Evolutionary conservation across 2,113 vertebrate genomes (phyloP).

Genomic region (Gobio gobio): DNA sequence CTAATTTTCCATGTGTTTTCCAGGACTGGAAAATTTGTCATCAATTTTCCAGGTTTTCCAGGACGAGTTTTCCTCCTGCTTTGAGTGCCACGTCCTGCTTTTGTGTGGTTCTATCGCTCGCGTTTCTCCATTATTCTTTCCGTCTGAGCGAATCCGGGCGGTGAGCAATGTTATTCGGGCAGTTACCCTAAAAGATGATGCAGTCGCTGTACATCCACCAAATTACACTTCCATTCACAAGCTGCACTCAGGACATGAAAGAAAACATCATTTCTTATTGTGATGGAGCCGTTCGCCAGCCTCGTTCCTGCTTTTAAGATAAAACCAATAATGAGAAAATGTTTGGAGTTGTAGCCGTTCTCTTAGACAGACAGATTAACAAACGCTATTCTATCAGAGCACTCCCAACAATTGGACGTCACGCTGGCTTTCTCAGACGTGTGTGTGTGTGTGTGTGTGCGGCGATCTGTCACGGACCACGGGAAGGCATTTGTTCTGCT

Average conservation of each 20-base stretch:
- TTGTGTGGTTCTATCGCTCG: constrained; percentile 33
- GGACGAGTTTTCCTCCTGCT: no score
- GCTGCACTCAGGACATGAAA: constrained; percentile 29
- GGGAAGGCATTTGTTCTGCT: neutral
- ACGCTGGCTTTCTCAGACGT: neutral
- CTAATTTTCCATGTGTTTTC: no score
- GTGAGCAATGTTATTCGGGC: constrained; percentile 50
- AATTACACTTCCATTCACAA: constrained; percentile 46
- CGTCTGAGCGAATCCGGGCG: neutral
- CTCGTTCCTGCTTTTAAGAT: constrained; percentile 31
- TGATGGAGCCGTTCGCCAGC: neutral
- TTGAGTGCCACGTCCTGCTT: constrained; percentile 57
- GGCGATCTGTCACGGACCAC: constrained; percentile 24
- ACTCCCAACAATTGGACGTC: constrained; percentile 11
- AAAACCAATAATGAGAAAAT: constrained; percentile 34
- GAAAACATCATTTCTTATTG: constrained; percentile 47
- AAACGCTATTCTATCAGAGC: constrained; percentile 35
- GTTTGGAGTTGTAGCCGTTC: neutral
- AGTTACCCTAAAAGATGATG: constrained; percentile 53
- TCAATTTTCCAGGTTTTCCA: no score
- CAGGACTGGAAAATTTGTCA: no score
- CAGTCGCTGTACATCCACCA: constrained; percentile 36
- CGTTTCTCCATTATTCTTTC: constrained; percentile 3
- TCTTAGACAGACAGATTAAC: constrained; percentile 37
- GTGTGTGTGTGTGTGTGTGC: neutral